These are phyloP conservation scores for Euschistus heros DNA, from an alignment of 1,140 invertebrate genomes.

Conservation along the genomic window DNA sequence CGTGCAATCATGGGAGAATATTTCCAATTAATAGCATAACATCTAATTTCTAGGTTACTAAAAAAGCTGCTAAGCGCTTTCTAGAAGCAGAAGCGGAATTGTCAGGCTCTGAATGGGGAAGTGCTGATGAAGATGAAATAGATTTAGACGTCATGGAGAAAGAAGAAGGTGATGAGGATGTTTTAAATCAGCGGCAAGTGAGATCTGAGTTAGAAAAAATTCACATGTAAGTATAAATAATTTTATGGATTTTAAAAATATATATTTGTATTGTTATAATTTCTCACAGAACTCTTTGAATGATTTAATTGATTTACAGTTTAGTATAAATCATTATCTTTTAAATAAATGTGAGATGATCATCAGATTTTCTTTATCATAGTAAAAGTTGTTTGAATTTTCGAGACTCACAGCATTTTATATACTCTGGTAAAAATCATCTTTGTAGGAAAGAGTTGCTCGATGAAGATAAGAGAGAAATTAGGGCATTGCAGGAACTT, in stretches of 20 bases:
- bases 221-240: slow-evolving; percentile 44
- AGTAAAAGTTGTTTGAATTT: too few relatives aligned
- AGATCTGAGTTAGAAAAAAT: slow-evolving; percentile 54
- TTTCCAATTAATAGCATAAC: slow-evolving; percentile 16
- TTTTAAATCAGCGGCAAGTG: slow-evolving; percentile 55
- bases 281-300: too few relatives aligned
- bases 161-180: slow-evolving; percentile 64
- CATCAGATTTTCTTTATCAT: too few relatives aligned
- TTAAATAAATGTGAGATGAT: too few relatives aligned
- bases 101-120: slow-evolving; percentile 69
- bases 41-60: not conserved
- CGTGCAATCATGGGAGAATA: slow-evolving; percentile 52
- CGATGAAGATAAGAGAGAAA: slow-evolving; percentile 70
- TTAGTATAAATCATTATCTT: too few relatives aligned
- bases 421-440: too few relatives aligned
- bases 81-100: slow-evolving; percentile 77
- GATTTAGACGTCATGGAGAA: slow-evolving; percentile 58
- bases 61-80: slow-evolving; percentile 43
- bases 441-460: slow-evolving; percentile 51
- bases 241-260: too few relatives aligned
- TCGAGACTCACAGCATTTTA: too few relatives aligned
- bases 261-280: too few relatives aligned
- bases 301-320: too few relatives aligned
- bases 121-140: slow-evolving; percentile 65
- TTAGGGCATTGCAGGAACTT: slow-evolving; percentile 66